These are phyloP conservation scores for Podiceps cristatus DNA, from an alignment of 2,113 vertebrate genomes.

Conservation along the genomic window DNA sequence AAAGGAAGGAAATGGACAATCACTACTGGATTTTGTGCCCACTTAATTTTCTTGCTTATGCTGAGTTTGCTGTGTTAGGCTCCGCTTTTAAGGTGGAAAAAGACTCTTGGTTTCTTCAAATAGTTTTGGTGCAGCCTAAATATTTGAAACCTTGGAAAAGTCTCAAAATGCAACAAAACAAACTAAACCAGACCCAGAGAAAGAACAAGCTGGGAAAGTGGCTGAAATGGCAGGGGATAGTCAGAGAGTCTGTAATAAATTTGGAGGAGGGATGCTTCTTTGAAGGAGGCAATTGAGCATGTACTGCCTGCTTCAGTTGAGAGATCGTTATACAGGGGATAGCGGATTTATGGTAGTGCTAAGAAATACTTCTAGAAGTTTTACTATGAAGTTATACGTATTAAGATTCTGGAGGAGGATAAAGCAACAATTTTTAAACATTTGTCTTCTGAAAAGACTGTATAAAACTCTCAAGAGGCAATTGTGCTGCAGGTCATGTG, in stretches of 20 bases:
- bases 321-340: background rate
- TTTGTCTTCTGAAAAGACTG: background rate
- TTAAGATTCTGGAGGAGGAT: background rate
- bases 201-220: conserved; percentile 5
- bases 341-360: background rate
- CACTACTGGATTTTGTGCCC: background rate
- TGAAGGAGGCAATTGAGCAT: background rate
- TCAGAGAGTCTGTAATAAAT: background rate
- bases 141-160: conserved; percentile 42
- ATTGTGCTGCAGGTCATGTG: background rate
- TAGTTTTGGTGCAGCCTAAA: conserved; percentile 41
- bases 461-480: background rate
- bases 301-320: background rate
- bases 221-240: conserved; percentile 5
- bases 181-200: background rate
- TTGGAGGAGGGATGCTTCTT: background rate
- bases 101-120: conserved; percentile 35
- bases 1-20: conserved; percentile 52
- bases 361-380: background rate
- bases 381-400: background rate
- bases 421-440: background rate
- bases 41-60: conserved; percentile 45
- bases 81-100: conserved; percentile 56
- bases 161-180: conserved; percentile 45
- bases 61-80: conserved; percentile 31